Evolutionary conservation across 2,797 vertebrate genomes (phyloP).

Genomic region (Sebastes hubbsi): DNA sequence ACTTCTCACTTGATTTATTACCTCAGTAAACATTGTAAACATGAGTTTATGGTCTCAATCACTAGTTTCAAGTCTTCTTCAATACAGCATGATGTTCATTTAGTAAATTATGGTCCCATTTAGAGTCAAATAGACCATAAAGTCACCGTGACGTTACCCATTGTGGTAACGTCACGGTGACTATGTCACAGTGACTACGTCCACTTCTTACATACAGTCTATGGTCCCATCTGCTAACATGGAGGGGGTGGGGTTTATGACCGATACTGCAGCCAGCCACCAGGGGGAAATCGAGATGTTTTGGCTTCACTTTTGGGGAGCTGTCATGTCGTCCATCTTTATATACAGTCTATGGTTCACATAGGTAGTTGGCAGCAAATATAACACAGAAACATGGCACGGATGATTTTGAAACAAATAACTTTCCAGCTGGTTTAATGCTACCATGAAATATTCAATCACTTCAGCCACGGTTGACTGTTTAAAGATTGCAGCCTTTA

Average conservation of each 20-base stretch:
- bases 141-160: too few relatives aligned
- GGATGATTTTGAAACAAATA: slow-evolving; percentile 12
- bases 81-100: background rate
- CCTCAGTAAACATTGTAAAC: too few relatives aligned
- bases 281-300: background rate
- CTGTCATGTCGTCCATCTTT: background rate
- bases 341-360: background rate
- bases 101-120: background rate
- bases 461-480: background rate
- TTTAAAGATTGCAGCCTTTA: slow-evolving; percentile 24
- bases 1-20: too few relatives aligned
- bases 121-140: background rate
- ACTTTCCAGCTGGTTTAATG: slow-evolving; percentile 8
- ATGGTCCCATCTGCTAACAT: background rate
- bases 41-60: too few relatives aligned
- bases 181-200: background rate
- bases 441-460: slow-evolving; percentile 14
- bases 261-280: background rate
- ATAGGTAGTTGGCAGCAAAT: background rate
- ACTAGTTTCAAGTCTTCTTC: background rate
- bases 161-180: background rate
- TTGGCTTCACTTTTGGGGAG: background rate
- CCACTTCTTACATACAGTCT: background rate
- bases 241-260: background rate
- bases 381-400: background rate